Evolutionary conservation across 2,797 vertebrate species (phyloP), one percentile per base, ranked within the genome.

Genomic region (Scleropages formosus): DNA sequence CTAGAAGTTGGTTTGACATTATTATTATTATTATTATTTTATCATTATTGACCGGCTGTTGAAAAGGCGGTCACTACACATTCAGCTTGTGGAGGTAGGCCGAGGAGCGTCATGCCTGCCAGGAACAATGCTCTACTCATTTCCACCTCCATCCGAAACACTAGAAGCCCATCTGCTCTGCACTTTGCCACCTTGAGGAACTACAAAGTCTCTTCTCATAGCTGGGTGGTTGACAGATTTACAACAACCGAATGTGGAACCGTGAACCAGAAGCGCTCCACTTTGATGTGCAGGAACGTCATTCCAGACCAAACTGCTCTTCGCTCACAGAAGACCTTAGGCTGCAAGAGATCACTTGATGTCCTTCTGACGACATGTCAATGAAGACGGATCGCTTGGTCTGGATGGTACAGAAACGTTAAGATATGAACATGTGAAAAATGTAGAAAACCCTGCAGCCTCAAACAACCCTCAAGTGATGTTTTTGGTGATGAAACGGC

Each of bases 391-490:
- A 24, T 26, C n/a, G 44, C 11, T 51, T 56, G 26, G 72, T 49
- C 59, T 74, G 72, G 72, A 75, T 22, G 67, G 18, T 47, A 67
- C 65, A 16, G 0, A 10, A 58, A 61, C 49, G 81, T 76, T 75
- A 47, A 78, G 73, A 80, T 71, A 75, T 80, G 80, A 82, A 67
- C 80, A 85, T 88, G 78, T 80, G 26, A 87, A 79, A 84, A 87
- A 87, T 87, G 78, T 79, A 59, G 69, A 63, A 79, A 59, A 18
- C 83, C 80, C 80, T 79, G 74, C 44, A 80, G 78, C 80, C 63
- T n/a, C n/a, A n/a, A n/a, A n/a, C 73, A 69, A 74, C 73, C 81
- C 61, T 79, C 78, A 74, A 20, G 72, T 56, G 7, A 60, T 44
- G 70, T 76, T 76, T 78, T 26, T 0, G 72, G 62, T 61, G 70